Evolutionary conservation across 1,140 invertebrate genomes (phyloP).

Genomic region (Temnothorax longispinosus): DNA sequence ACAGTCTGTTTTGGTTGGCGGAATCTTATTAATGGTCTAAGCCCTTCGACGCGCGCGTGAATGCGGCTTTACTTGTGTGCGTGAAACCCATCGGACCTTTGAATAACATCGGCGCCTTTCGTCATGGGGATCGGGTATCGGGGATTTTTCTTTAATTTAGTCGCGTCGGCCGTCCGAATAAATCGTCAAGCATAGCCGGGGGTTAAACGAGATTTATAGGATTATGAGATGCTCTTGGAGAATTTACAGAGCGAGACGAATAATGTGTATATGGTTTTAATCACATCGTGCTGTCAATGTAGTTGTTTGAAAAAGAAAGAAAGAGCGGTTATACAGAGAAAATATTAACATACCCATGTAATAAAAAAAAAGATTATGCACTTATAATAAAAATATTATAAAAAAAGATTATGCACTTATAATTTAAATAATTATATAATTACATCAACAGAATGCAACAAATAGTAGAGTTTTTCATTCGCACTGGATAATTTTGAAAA

Average conservation of each 20-base stretch:
- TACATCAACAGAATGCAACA: background rate
- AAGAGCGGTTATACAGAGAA: background rate
- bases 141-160: constrained; percentile 57
- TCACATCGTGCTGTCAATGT: background rate
- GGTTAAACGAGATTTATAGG: constrained; percentile 57
- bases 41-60: background rate
- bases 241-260: constrained; percentile 39
- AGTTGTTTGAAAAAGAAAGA: background rate
- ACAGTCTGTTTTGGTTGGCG: background rate
- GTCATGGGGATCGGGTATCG: constrained; percentile 43
- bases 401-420: background rate
- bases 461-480: background rate
- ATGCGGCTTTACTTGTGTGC: background rate
- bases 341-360: background rate
- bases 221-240: constrained; percentile 39
- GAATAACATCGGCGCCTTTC: constrained; percentile 46
- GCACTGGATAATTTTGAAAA: background rate
- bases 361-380: background rate
- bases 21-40: background rate
- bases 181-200: constrained; percentile 44
- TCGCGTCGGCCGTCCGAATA: constrained; percentile 32
- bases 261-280: constrained; percentile 42
- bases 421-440: background rate
- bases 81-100: constrained; percentile 3
- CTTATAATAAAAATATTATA: background rate